These are phyloP conservation scores for Brachionus plicatilis DNA, from an alignment of 1,140 invertebrate genomes.

Conservation along the genomic window DNA sequence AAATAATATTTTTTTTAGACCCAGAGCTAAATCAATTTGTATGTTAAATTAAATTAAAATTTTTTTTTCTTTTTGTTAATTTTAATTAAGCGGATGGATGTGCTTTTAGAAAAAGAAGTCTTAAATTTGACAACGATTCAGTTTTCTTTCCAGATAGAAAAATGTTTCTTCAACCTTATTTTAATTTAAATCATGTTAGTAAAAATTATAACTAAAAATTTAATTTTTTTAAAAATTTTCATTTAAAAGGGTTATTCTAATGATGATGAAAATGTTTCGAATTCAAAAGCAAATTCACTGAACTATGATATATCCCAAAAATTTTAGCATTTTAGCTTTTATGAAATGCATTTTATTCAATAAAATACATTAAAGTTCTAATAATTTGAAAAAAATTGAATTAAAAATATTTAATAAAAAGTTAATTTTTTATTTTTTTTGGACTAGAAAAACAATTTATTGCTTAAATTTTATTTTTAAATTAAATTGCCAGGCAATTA, in stretches of 20 bases:
- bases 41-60: neutral
- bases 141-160: neutral
- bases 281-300: neutral
- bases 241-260: neutral
- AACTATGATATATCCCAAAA: neutral
- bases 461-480: no score
- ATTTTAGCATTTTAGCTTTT: neutral
- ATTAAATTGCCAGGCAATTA: no score
- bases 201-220: neutral
- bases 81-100: neutral
- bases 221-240: neutral
- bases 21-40: neutral
- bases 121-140: neutral
- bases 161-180: neutral
- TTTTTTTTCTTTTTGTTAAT: neutral
- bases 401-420: no score
- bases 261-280: neutral
- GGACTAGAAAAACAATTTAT: no score
- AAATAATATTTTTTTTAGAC: neutral
- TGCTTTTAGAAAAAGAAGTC: neutral
- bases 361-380: no score
- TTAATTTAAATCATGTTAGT: neutral
- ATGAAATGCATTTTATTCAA: neutral
- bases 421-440: no score
- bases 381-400: no score